Evolutionary conservation across 2,113 vertebrate species (phyloP).

Genomic region (Erpornis zantholeuca): DNA sequence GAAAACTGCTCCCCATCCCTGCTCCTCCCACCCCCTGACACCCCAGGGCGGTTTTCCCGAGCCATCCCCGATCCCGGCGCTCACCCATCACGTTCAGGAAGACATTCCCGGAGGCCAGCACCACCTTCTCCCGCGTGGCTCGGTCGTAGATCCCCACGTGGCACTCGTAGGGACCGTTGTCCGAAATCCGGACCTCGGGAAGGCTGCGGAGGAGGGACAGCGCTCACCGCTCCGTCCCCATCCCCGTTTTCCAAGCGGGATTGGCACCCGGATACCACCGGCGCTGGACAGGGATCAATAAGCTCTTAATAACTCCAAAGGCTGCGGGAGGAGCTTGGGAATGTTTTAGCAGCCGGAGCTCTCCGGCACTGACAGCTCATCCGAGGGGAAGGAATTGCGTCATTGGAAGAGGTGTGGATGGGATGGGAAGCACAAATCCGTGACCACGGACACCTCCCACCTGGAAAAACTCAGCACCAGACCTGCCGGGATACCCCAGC

Average conservation of each 20-base stretch:
- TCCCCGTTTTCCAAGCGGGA: not conserved
- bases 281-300: slow-evolving; percentile 48
- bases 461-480: fast-evolving
- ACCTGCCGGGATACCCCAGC: not conserved
- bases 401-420: slow-evolving; percentile 1
- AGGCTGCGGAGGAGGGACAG: slow-evolving; percentile 73
- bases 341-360: slow-evolving; percentile 65
- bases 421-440: not conserved
- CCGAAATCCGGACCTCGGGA: slow-evolving; percentile 89
- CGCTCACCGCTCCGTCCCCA: not conserved
- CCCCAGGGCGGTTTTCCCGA: fast-evolving
- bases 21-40: fast-evolving
- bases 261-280: fast-evolving
- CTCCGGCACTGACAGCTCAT: slow-evolving; percentile 53
- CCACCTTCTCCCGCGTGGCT: slow-evolving; percentile 84
- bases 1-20: too few relatives aligned
- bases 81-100: slow-evolving; percentile 90
- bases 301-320: slow-evolving; percentile 68
- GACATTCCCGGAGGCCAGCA: slow-evolving; percentile 86
- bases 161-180: slow-evolving; percentile 91
- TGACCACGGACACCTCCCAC: not conserved
- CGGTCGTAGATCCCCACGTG: slow-evolving; percentile 92
- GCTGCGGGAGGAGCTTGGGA: slow-evolving; percentile 51
- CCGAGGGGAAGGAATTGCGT: slow-evolving; percentile 50
- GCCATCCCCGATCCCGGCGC: not conserved